phyloP scores from a whole-genome alignment of 2,797 vertebrate genomes.

The Microctenopoma steveboyesi region DNA sequence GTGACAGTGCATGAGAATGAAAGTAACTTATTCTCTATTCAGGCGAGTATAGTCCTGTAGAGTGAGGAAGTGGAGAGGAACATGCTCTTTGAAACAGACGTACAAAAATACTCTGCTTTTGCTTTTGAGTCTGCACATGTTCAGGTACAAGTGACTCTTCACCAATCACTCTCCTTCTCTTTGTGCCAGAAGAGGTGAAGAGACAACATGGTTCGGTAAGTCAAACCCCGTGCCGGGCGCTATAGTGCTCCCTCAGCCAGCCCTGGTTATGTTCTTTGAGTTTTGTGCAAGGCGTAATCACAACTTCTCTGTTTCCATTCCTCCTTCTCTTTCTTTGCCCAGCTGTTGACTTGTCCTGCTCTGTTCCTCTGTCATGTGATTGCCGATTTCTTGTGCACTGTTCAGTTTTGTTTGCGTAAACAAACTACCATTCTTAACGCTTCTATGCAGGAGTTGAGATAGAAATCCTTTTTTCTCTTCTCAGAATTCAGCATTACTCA shows the following conservation, averaged over 20 bases:
- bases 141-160: conserved; percentile 50
- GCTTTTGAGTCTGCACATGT: conserved; percentile 39
- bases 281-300: conserved; percentile 47
- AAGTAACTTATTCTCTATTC: neutral
- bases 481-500: neutral
- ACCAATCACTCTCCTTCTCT: conserved; percentile 53
- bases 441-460: conserved; percentile 15
- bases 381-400: conserved; percentile 1
- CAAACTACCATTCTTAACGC: conserved; percentile 26
- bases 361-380: conserved; percentile 68
- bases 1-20: conserved; percentile 6
- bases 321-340: conserved; percentile 63
- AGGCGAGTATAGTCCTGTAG: neutral
- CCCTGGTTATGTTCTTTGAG: conserved; percentile 16
- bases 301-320: conserved; percentile 78
- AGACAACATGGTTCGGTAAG: conserved; percentile 86
- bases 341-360: conserved; percentile 44
- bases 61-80: conserved; percentile 39
- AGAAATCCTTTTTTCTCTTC: neutral
- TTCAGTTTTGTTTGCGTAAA: conserved; percentile 19
- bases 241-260: conserved; percentile 31
- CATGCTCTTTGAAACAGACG: neutral
- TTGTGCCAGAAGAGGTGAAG: conserved; percentile 62
- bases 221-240: conserved; percentile 35
- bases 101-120: neutral